These are phyloP conservation scores for Acrocera orbiculus DNA, from an alignment of 2,888 invertebrate species.

Conservation along the genomic window DNA sequence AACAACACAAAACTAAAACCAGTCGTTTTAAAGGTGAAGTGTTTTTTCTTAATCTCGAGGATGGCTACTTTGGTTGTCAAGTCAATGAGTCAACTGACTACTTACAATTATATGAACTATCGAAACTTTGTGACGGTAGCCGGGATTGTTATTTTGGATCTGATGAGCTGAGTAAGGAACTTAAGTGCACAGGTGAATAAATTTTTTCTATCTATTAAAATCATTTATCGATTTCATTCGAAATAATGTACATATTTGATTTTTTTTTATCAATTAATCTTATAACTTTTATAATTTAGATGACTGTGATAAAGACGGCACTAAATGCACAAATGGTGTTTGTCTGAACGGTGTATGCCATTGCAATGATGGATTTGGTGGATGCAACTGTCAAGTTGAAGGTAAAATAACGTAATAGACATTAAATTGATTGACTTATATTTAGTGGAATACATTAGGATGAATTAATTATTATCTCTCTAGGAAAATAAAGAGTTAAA, in stretches of 20 bases:
- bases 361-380: slow-evolving; percentile 89
- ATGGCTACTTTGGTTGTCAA: slow-evolving; percentile 95
- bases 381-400: slow-evolving; percentile 84
- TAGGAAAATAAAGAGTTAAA: no score
- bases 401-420: slow-evolving; percentile 40
- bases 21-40: slow-evolving; percentile 68
- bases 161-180: slow-evolving; percentile 73
- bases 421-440: no score
- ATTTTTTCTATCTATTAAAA: slow-evolving; percentile 1
- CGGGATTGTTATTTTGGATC: slow-evolving; percentile 83
- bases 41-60: slow-evolving; percentile 92
- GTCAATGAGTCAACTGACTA: slow-evolving; percentile 91
- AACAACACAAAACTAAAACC: slow-evolving; percentile 53
- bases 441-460: no score
- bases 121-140: slow-evolving; percentile 81
- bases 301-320: slow-evolving; percentile 85
- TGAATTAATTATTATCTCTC: no score
- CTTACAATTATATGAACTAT: slow-evolving; percentile 85
- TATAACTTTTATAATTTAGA: no score
- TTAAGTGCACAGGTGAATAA: slow-evolving; percentile 82
- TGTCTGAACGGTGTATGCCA: slow-evolving; percentile 87
- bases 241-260: slow-evolving; percentile 2
- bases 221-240: no score
- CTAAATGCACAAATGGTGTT: slow-evolving; percentile 79
- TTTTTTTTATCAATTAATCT: background rate